These are phyloP conservation scores for Parthenolecanium corni DNA, from an alignment of 2,888 invertebrate genomes.

Conservation along the genomic window DNA sequence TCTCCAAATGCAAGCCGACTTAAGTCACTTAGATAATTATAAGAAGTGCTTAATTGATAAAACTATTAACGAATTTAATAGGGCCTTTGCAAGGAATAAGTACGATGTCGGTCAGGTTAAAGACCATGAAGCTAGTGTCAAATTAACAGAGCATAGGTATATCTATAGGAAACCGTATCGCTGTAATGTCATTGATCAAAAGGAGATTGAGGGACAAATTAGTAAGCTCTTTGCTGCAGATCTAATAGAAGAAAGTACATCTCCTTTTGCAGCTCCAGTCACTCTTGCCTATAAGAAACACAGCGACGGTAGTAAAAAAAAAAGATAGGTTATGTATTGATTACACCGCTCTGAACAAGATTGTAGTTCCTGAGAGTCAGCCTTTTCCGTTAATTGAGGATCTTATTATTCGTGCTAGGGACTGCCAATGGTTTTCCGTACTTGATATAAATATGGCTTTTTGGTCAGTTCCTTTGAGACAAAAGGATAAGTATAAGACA, in stretches of 20 bases:
- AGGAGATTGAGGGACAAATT: conserved; percentile 22
- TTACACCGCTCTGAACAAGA: conserved; percentile 18
- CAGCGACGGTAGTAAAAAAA: background rate
- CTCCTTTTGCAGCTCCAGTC: conserved; percentile 22
- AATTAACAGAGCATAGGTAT: background rate
- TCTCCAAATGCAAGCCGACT: background rate
- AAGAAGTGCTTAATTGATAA: background rate
- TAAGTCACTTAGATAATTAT: background rate
- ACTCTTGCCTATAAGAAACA: conserved; percentile 18
- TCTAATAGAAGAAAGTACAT: conserved; percentile 17
- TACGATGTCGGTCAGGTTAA: conserved; percentile 8
- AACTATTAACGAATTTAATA: background rate
- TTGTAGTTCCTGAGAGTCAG: conserved; percentile 12
- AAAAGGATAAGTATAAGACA: conserved; percentile 20
- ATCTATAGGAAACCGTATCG: conserved; percentile 22
- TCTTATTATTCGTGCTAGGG: conserved; percentile 32
- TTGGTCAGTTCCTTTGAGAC: conserved; percentile 34
- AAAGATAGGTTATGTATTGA: conserved; percentile 18
- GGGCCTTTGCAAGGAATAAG: conserved; percentile 7
- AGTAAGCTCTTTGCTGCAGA: background rate
- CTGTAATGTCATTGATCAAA: conserved; percentile 4
- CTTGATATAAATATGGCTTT: conserved; percentile 38
- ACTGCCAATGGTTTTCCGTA: conserved; percentile 36
- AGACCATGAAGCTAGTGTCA: conserved; percentile 1
- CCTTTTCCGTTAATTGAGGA: conserved; percentile 18